Evolutionary conservation across 2,113 vertebrate species (phyloP).

Genomic region (Oreochromis spilurus): DNA sequence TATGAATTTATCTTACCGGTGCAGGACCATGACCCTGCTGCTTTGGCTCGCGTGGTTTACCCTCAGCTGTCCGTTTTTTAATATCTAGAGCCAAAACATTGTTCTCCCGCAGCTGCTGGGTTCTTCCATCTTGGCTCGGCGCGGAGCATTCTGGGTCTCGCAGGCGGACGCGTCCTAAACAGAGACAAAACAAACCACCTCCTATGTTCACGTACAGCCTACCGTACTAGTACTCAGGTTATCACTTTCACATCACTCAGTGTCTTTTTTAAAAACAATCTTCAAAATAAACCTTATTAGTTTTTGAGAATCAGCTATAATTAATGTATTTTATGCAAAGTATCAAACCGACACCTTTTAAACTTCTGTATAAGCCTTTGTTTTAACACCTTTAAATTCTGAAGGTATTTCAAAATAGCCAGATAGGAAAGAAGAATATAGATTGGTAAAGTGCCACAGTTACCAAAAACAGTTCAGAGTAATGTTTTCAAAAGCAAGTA

Average conservation of each 20-base stretch:
- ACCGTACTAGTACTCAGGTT: neutral
- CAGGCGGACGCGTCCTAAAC: slow-evolving; percentile 57
- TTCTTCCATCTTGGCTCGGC: slow-evolving; percentile 78
- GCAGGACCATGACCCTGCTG: slow-evolving; percentile 65
- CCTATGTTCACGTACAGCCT: neutral
- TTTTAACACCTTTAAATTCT: neutral
- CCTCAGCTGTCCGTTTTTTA: slow-evolving; percentile 41
- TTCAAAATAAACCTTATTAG: neutral
- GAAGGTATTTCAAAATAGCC: neutral
- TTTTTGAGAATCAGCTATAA: neutral
- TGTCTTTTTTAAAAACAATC: neutral
- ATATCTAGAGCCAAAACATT: slow-evolving; percentile 75
- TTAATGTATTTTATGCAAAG: neutral
- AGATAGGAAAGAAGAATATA: neutral
- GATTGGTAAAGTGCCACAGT: neutral
- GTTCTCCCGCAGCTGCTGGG: slow-evolving; percentile 76
- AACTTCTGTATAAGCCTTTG: neutral
- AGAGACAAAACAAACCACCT: neutral
- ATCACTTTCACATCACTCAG: neutral
- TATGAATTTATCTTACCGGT: slow-evolving; percentile 56
- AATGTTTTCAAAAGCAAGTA: neutral
- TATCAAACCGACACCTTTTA: neutral
- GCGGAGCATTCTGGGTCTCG: slow-evolving; percentile 75
- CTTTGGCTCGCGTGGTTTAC: slow-evolving; percentile 15
- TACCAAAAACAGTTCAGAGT: rapidly evolving